These are phyloP conservation scores for Drosophila varians DNA, from an alignment of 1,140 invertebrate genomes.

Conservation along the genomic window DNA sequence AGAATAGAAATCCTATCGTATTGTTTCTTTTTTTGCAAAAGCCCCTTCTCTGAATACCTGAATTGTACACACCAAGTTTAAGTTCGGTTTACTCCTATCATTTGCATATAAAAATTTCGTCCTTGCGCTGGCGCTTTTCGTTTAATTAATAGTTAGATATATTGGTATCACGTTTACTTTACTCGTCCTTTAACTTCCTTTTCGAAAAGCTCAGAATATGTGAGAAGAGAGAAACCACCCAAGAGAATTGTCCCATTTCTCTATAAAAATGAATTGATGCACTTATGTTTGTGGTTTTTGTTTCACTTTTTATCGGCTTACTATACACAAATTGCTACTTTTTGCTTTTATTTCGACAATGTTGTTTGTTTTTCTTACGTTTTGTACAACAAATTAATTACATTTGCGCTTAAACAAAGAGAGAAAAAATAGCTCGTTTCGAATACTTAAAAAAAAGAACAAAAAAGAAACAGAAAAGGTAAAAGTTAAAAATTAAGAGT, in stretches of 20 bases:
- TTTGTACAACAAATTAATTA: conserved; percentile 76
- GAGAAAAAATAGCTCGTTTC: conserved; percentile 50
- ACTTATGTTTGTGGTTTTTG: conserved; percentile 27
- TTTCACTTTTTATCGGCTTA: conserved; percentile 64
- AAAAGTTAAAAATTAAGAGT: not conserved
- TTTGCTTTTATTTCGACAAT: conserved; percentile 74
- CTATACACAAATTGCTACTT: conserved; percentile 77
- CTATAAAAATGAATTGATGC: conserved; percentile 38
- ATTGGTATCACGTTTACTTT: conserved; percentile 47
- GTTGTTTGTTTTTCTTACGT: conserved; percentile 42
- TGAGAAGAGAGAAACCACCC: conserved; percentile 35
- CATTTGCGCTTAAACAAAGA: conserved; percentile 66
- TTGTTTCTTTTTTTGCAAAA: conserved; percentile 11
- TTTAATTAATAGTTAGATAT: conserved; percentile 37
- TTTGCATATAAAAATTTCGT: conserved; percentile 33
- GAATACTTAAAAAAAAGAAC: conserved; percentile 56
- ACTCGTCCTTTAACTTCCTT: conserved; percentile 4
- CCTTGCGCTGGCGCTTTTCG: not conserved
- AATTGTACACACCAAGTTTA: conserved; percentile 42
- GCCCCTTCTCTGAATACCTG: conserved; percentile 48
- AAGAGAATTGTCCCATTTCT: conserved; percentile 1
- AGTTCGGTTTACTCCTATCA: not conserved
- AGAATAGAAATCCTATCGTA: conserved; percentile 43
- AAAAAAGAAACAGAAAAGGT: conserved; percentile 20
- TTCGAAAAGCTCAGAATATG: conserved; percentile 13